phyloP scores from a whole-genome alignment of 2,113 vertebrate species.

The Tautogolabrus adspersus region DNA sequence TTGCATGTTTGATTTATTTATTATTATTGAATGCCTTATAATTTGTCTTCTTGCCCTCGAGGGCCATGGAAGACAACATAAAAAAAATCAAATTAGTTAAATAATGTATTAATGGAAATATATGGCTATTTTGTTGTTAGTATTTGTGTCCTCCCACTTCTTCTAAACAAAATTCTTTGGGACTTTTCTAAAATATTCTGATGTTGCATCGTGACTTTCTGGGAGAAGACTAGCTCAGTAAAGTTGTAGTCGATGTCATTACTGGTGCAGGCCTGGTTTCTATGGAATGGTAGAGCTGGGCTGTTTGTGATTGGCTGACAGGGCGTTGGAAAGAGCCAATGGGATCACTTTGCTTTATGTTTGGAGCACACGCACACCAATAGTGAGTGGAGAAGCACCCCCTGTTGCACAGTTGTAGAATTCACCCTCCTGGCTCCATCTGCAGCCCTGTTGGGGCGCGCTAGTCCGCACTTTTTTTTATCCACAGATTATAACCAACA shows the following conservation, averaged over 20 bases:
- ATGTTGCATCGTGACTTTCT: conserved; percentile 19
- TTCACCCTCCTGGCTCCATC: conserved; percentile 68
- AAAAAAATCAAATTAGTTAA: neutral
- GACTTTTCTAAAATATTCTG: conserved; percentile 12
- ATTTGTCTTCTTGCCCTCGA: neutral
- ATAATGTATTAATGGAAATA: neutral
- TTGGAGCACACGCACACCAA: conserved; percentile 62
- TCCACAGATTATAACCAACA: conserved; percentile 72
- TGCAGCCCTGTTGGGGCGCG: conserved; percentile 50
- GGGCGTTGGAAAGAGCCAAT: conserved; percentile 71
- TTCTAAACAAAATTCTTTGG: neutral
- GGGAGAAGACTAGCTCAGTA: conserved; percentile 52
- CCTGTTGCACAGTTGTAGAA: conserved; percentile 75
- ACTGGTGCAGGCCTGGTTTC: conserved; percentile 77
- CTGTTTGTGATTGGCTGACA: conserved; percentile 64
- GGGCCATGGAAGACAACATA: neutral
- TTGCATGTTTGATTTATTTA: neutral
- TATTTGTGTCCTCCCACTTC: neutral
- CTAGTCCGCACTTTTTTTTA: conserved; percentile 54
- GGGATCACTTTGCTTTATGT: conserved; percentile 36
- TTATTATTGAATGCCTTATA: neutral
- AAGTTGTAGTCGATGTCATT: conserved; percentile 58
- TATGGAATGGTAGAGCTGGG: conserved; percentile 69
- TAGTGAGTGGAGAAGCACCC: conserved; percentile 65
- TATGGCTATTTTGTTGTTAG: neutral